Percentiles rank a stretch among this genome's conserved stretches.
Conservation (phyloP, 2,797 vertebrate species). For the Melanotaenia pygmaea region DNA sequence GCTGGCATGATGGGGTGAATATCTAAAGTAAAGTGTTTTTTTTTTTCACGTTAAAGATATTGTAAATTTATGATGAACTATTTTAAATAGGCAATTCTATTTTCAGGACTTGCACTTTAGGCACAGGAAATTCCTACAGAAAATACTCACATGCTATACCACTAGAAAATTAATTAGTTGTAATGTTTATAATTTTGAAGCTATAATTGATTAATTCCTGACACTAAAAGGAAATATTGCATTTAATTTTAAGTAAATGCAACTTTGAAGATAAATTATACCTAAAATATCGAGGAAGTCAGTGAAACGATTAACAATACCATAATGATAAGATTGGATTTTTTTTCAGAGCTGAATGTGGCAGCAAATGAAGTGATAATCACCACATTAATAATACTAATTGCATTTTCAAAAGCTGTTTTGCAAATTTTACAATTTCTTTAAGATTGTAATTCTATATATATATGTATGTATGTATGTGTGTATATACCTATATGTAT, state of each 20-base stretch:
- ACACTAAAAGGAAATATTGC: background rate
- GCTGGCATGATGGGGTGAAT: background rate
- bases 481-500: too few relatives aligned
- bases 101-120: background rate
- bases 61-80: constrained; percentile 10
- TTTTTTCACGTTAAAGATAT: background rate
- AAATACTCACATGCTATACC: background rate
- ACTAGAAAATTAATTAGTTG: background rate
- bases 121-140: background rate
- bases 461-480: too few relatives aligned
- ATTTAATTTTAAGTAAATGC: background rate
- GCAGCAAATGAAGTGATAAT: background rate
- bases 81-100: constrained; percentile 1
- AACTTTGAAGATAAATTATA: background rate
- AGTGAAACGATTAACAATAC: too few relatives aligned
- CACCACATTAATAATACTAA: background rate
- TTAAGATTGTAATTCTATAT: background rate
- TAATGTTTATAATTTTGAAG: background rate
- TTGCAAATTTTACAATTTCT: background rate
- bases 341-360: background rate
- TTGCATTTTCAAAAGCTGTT: background rate
- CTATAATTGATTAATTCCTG: background rate
- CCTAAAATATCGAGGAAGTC: background rate
- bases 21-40: constrained; percentile 3
- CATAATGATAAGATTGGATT: too few relatives aligned